These are phyloP conservation scores for Augiades crinisus DNA, from an alignment of 2,888 invertebrate species.

Conservation along the genomic window DNA sequence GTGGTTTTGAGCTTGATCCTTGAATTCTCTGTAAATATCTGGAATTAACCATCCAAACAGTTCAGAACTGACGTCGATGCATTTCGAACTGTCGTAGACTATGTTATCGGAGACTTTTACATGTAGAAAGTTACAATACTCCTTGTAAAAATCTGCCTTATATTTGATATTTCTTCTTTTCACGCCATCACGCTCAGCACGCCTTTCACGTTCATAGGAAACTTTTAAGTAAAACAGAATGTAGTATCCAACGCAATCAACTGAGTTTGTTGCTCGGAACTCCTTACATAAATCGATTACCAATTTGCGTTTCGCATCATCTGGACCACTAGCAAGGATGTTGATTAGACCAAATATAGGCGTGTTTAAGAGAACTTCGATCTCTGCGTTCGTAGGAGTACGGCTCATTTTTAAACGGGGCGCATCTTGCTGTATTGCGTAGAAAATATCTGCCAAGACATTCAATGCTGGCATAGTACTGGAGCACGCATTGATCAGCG, in stretches of 20 bases:
- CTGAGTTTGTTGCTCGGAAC: conserved; percentile 84
- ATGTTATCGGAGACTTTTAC: conserved; percentile 88
- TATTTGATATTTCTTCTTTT: conserved; percentile 84
- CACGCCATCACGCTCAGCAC: conserved; percentile 68
- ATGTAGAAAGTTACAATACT: conserved; percentile 91
- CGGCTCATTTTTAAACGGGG: conserved; percentile 72
- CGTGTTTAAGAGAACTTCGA: conserved; percentile 86
- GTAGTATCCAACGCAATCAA: conserved; percentile 91
- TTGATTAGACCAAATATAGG: conserved; percentile 94
- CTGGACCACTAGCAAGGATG: conserved; percentile 86
- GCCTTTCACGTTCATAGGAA: conserved; percentile 78
- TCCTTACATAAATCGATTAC: conserved; percentile 90
- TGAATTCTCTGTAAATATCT: conserved; percentile 95
- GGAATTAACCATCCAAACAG: conserved; percentile 96
- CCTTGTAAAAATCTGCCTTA: conserved; percentile 93
- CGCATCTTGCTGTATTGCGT: conserved; percentile 73
- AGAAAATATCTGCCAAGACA: conserved; percentile 70
- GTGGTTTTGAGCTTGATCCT: conserved; percentile 93
- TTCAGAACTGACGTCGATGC: conserved; percentile 94
- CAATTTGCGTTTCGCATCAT: conserved; percentile 89
- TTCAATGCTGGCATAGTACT: conserved; percentile 63
- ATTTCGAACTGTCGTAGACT: conserved; percentile 91
- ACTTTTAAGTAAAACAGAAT: conserved; percentile 95
- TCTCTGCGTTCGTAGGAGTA: conserved; percentile 73
- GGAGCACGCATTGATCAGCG: conserved; percentile 61